These are phyloP conservation scores for Rattus rattus DNA, from an alignment of 2,113 vertebrate genomes.

Conservation along the genomic window DNA sequence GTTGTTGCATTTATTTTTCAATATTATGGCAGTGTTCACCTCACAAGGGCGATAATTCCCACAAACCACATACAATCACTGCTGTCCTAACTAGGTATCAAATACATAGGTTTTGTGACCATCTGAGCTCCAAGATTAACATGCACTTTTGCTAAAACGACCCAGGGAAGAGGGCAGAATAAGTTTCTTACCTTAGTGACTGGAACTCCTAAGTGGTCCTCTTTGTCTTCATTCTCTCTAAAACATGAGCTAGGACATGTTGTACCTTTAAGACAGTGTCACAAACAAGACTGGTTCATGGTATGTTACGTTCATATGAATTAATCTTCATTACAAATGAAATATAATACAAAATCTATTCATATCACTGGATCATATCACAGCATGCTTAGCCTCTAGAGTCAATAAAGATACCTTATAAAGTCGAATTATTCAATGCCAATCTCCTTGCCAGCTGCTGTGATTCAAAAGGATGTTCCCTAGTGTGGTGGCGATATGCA, in stretches of 20 bases:
- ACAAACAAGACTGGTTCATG: background rate
- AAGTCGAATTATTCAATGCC: background rate
- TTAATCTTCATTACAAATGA: background rate
- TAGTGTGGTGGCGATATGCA: background rate
- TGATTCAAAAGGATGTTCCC: background rate
- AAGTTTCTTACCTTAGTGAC: background rate
- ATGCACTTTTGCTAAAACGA: background rate
- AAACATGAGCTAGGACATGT: background rate
- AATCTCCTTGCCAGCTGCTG: background rate
- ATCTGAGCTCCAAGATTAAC: background rate
- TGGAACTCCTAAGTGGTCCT: background rate
- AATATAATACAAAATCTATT: background rate
- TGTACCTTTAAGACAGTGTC: background rate
- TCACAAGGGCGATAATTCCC: background rate
- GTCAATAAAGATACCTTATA: background rate
- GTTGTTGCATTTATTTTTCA: slow-evolving; percentile 20
- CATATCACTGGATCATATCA: background rate
- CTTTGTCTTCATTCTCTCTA: background rate
- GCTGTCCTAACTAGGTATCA: background rate
- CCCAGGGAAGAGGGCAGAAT: background rate
- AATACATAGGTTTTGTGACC: background rate
- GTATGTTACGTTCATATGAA: background rate
- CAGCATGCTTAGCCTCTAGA: background rate
- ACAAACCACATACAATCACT: background rate
- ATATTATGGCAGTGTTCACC: background rate